These are phyloP conservation scores for Sipha flava DNA, from an alignment of 1,140 invertebrate genomes.

Conservation along the genomic window DNA sequence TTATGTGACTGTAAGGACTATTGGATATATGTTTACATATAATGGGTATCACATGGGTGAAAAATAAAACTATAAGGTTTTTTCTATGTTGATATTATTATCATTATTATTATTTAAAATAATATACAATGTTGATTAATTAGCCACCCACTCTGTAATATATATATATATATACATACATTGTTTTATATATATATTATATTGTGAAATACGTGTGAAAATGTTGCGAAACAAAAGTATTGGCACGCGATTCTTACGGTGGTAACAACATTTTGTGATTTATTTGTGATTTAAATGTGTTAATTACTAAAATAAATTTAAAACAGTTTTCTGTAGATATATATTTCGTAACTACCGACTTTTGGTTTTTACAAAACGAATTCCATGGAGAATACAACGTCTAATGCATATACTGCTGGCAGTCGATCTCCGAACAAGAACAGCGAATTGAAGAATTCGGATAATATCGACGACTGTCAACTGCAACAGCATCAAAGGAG, in stretches of 20 bases:
- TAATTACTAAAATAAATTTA: not conserved
- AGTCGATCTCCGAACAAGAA: not conserved
- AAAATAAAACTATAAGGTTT: not conserved
- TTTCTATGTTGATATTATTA: not conserved
- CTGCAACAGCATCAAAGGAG: not conserved
- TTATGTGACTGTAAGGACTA: not conserved
- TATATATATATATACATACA: not conserved
- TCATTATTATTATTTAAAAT: not conserved
- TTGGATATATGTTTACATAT: not conserved
- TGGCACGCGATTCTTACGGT: conserved; percentile 17
- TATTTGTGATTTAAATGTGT: not conserved
- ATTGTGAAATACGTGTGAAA: conserved; percentile 17
- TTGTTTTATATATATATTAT: not conserved
- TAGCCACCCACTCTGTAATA: not conserved
- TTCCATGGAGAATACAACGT: not conserved
- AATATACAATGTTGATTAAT: too few relatives aligned
- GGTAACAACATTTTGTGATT: not conserved
- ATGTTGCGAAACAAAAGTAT: conserved; percentile 12
- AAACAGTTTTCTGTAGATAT: not conserved
- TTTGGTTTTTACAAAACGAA: not conserved
- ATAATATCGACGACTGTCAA: not conserved
- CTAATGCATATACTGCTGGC: not conserved
- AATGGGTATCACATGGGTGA: too few relatives aligned
- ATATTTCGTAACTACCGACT: not conserved
- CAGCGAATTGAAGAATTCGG: not conserved